Base-by-base conservation (phyloP, 2,113 vertebrate species). In the Struthidea cinerea region DNA sequence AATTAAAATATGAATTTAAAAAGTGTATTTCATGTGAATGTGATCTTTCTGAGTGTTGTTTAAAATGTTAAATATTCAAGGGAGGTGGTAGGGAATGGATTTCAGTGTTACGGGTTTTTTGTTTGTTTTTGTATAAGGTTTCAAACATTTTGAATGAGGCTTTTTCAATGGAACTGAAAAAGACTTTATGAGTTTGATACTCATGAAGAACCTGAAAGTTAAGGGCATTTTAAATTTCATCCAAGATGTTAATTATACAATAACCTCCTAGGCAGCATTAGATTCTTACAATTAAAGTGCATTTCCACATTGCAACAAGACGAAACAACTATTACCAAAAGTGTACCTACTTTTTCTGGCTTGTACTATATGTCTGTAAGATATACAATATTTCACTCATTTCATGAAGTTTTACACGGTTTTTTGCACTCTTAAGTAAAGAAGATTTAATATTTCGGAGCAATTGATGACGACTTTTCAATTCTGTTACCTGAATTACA, bases 21-120 rank as follows among this genome's bases (percentile, higher is more conserved):
- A 73, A 89, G 3, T 13, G 7, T 21, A 5, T 49, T 89, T 70
- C 3, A 0, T 20, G 16, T 64, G 17, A 81, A 64, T 37, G 7
- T 30, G 9, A 59, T 47, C 7, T 49, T 64, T 55, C 7, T 33
- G 26, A 69, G 56, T 4, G 3, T 42, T 80, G 13, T 16, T 28
- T 24, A 39, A 77, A 50, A 47, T 19, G 6, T 26, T 46, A 46
- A 74, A 23, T 79, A 46, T 86, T 53, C 23, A 20, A 42, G 8
- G 11, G 24, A 53, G 18, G 5, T 70, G 32, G 8, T 39, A 35
- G 9, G 39, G 15, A 61, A 28, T 44, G 8, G 13, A 57, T 77
- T 87, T 47, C 3, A 7, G 13, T n/a, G 23, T 52, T 24, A 30
- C 0, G 2, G 2, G 0, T 13, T 33, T 10, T 37, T 70, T 33